Conservation (phyloP, 1,140 invertebrate species). For the Anoplophora glabripennis region DNA sequence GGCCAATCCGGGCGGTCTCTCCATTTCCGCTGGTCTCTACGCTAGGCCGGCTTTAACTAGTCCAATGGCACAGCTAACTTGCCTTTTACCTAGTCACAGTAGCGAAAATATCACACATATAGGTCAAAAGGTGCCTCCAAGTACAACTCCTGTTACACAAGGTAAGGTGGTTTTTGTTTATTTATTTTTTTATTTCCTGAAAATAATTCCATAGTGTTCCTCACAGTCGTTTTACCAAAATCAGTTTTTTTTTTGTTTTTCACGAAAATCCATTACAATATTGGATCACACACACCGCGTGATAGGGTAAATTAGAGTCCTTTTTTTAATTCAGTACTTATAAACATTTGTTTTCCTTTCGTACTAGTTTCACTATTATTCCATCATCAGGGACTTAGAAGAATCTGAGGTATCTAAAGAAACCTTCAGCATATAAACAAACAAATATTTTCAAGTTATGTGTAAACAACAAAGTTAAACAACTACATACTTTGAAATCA, state of each 20-base stretch:
- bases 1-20: slow-evolving; percentile 57
- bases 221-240: background rate
- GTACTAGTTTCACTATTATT: no score
- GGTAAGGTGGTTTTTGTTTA: background rate
- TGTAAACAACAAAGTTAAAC: no score
- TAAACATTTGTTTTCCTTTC: background rate
- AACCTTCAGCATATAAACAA: no score
- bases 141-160: background rate
- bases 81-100: slow-evolving; percentile 53
- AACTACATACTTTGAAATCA: no score
- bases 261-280: background rate
- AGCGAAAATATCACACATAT: slow-evolving; percentile 21
- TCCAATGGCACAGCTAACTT: slow-evolving; percentile 73
- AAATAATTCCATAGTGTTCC: background rate
- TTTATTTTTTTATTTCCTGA: background rate
- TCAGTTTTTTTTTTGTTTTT: background rate
- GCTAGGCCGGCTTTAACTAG: slow-evolving; percentile 58
- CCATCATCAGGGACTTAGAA: no score
- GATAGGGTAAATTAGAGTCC: background rate
- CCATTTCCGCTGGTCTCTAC: slow-evolving; percentile 56
- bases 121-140: slow-evolving; percentile 7
- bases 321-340: background rate
- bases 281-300: background rate
- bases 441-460: no score
- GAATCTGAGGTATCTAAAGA: no score